These are phyloP conservation scores for Gisinianus flammeolus DNA, from an alignment of 2,888 invertebrate genomes.

Conservation along the genomic window DNA sequence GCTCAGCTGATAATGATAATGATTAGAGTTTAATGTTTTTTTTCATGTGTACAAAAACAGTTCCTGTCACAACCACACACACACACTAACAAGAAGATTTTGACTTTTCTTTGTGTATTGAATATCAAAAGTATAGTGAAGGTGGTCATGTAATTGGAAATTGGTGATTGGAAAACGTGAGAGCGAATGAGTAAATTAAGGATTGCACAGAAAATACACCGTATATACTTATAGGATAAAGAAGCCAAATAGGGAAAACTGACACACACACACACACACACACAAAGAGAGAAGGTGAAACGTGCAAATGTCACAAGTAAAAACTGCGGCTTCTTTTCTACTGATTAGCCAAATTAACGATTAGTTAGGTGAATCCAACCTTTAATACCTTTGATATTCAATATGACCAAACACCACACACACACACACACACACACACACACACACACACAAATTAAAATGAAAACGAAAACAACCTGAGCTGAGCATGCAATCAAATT, in stretches of 20 bases:
- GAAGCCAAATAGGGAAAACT: not conserved
- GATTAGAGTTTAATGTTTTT: no score
- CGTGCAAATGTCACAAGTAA: not conserved
- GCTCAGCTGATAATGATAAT: no score
- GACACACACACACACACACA: not conserved
- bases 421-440: not conserved
- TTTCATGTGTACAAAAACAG: no score
- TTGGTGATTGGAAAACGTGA: not conserved
- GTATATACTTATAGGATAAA: no score
- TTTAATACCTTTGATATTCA: not conserved
- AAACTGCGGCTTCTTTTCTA: no score
- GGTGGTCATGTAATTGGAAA: not conserved
- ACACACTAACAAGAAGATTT: no score
- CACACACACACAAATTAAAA: not conserved
- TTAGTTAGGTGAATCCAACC: not conserved
- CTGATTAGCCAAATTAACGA: no score
- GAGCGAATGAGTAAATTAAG: not conserved
- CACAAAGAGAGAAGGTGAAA: not conserved
- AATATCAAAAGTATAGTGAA: not conserved
- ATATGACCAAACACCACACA: not conserved
- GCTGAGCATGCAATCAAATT: no score
- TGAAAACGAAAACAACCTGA: no score
- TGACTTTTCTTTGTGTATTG: no score
- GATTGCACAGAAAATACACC: no score
- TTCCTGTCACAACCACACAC: no score